These are phyloP conservation scores for Petrocephalus microphthalmus DNA, from an alignment of 2,113 vertebrate genomes.

Conservation along the genomic window DNA sequence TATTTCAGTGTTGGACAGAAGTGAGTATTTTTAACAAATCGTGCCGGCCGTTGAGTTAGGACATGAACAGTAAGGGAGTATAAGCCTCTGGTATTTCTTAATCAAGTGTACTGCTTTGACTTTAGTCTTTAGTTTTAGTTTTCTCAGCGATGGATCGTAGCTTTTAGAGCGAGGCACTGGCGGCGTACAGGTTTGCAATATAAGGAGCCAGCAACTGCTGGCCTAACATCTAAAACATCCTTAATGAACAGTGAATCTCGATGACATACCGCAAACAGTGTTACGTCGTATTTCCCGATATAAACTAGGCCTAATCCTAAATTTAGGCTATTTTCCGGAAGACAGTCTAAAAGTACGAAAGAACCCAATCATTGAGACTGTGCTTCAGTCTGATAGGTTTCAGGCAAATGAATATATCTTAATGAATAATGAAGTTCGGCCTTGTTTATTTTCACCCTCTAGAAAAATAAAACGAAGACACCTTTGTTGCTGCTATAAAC, in stretches of 20 bases:
- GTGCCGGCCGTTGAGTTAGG: background rate
- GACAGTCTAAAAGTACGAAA: conserved; percentile 1
- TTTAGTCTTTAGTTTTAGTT: background rate
- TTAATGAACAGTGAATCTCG: background rate
- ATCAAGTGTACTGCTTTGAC: background rate
- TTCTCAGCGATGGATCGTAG: background rate
- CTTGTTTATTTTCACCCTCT: background rate
- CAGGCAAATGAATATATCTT: background rate
- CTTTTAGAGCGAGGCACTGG: background rate
- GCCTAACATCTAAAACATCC: background rate
- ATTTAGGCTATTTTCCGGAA: background rate
- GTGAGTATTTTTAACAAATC: background rate
- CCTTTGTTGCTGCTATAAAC: conserved; percentile 3
- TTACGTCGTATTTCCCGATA: background rate
- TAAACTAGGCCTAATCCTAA: background rate
- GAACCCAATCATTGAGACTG: background rate
- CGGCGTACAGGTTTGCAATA: background rate
- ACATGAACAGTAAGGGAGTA: background rate
- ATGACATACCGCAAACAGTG: background rate
- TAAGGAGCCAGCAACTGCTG: background rate
- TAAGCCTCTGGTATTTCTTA: background rate
- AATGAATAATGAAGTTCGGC: background rate
- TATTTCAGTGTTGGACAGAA: background rate
- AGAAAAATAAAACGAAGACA: background rate
- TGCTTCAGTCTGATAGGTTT: background rate